Evolutionary conservation across 2,113 vertebrate species (phyloP).

Genomic region (Stegastes partitus): DNA sequence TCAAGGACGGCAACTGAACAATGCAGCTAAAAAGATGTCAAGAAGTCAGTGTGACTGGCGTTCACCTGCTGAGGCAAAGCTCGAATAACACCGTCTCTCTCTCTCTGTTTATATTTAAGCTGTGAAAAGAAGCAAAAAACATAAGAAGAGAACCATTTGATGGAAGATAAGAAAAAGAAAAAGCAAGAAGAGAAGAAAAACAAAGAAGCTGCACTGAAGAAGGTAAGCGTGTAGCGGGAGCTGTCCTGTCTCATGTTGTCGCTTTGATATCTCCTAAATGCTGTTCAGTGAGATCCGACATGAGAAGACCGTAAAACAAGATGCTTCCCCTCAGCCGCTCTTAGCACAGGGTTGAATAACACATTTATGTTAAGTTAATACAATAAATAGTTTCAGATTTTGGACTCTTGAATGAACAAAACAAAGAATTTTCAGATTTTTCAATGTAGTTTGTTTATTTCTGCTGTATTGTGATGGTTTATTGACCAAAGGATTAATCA

Average conservation of each 20-base stretch:
- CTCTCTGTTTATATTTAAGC: conserved; percentile 54
- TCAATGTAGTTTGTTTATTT: no score
- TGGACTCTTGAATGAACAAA: no score
- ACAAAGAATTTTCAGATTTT: no score
- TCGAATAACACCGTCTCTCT: neutral
- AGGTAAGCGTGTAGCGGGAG: conserved; percentile 80
- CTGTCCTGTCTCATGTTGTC: neutral
- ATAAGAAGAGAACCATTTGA: conserved; percentile 96
- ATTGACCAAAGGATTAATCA: no score
- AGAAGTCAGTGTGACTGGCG: neutral
- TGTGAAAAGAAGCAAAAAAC: conserved; percentile 92
- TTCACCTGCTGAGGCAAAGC: conserved; percentile 4
- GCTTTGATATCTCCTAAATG: conserved; percentile 2
- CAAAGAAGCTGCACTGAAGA: conserved; percentile 98
- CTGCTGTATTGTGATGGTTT: no score
- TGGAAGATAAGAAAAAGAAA: conserved; percentile 99
- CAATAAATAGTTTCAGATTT: no score
- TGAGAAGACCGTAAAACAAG: neutral
- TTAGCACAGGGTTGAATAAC: neutral
- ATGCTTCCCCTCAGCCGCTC: no score
- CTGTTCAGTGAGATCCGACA: neutral
- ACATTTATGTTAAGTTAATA: no score
- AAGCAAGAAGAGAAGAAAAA: conserved; percentile 99
- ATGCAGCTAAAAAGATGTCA: neutral
- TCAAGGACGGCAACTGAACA: conserved; percentile 8